Evolutionary conservation across 1,140 invertebrate species (phyloP), one percentile per base, ranked within the genome.

Genomic region (Neodiprion lecontei): DNA sequence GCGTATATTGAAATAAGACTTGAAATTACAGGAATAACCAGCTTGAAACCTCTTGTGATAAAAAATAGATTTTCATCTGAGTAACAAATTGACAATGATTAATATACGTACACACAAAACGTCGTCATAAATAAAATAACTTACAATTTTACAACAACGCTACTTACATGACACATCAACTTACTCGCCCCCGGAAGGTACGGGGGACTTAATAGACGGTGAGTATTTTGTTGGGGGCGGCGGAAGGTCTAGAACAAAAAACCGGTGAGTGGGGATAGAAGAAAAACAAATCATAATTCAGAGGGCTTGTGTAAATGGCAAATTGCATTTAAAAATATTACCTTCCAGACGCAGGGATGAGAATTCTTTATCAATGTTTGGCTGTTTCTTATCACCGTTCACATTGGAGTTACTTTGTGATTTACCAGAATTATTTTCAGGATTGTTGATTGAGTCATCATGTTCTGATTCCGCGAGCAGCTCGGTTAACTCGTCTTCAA

Each of bases 401-500:
- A 12, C 14, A 8, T 69, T 21, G 17, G 23, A 23, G 12, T 69
- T 12, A 12, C 11, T 23, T 23, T 28, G 23, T 69, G 21, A 17
- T 10, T 47, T 69, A 67, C 12, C 49, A 10, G 21, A 21, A 14
- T 9, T n/a, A 11, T 28, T 40, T 28, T 21, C 1, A 47, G 23
- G 11, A 14, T 7, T 28, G 14, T 28, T 17, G 0, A 14, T 53
- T 74, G 71, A 9, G 9, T 14, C 17, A 28, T 75, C 47, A n/a
- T 12, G 17, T 9, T 23, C 21, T 21, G 67, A 9, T 23, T 77
- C 69, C n/a, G 48, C 47, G 21, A 81, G 48, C n/a, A 88, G 71
- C 47, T 83, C 80, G 48, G 76, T 68, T n/a, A 89, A 76, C 79
- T 90, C 89, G 40, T 82, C 73, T 76, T 90, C 89, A 66, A 90